Evolutionary conservation across 2,113 vertebrate genomes (phyloP).

Genomic region (Pelodiscus sinensis): DNA sequence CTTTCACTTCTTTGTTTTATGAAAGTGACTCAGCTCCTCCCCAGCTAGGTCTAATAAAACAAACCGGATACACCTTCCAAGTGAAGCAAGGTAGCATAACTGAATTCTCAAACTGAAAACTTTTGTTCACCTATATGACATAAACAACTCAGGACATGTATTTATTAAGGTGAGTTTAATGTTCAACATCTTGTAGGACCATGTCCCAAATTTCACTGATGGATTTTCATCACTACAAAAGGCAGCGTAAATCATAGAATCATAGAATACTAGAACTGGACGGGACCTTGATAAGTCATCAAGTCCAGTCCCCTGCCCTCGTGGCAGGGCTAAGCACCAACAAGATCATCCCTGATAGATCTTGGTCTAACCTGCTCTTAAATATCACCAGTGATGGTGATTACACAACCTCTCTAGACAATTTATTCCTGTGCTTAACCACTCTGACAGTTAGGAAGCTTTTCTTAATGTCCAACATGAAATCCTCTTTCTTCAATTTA

Average conservation of each 20-base stretch:
- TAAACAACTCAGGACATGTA: background rate
- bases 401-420: too few relatives aligned
- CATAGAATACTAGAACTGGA: too few relatives aligned
- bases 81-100: background rate
- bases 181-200: slow-evolving; percentile 1
- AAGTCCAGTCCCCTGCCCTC: too few relatives aligned
- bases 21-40: background rate
- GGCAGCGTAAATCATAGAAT: rapidly evolving
- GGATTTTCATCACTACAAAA: background rate
- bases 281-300: too few relatives aligned
- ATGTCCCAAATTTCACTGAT: background rate
- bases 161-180: background rate
- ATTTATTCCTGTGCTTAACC: too few relatives aligned
- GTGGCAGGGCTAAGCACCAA: too few relatives aligned
- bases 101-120: background rate
- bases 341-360: too few relatives aligned
- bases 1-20: background rate
- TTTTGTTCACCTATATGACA: background rate
- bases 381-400: too few relatives aligned
- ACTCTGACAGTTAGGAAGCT: too few relatives aligned
- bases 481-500: too few relatives aligned
- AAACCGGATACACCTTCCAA: background rate
- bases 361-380: too few relatives aligned
- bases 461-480: too few relatives aligned
- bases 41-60: background rate